phyloP scores from a whole-genome alignment of 1,140 invertebrate species.

The honey bee (Apis mellifera) region DNA sequence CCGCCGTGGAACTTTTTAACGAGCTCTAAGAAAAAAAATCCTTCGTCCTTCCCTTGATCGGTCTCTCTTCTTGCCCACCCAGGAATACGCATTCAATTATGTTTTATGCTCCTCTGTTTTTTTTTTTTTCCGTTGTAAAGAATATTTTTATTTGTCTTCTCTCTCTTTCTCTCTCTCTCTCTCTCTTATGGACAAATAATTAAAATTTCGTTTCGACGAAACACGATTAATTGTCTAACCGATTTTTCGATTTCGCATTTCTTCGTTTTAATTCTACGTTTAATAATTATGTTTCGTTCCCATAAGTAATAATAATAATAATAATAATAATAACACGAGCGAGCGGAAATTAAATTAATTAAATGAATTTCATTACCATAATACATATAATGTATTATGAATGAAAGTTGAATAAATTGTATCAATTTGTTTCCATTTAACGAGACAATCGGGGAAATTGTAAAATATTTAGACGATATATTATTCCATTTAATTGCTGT shows the following conservation, averaged over 20 bases:
- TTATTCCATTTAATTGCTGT: not conserved
- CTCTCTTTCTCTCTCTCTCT: too few relatives aligned
- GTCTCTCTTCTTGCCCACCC: not conserved
- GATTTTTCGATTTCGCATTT: too few relatives aligned
- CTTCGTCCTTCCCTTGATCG: constrained; percentile 34
- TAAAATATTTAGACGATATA: not conserved
- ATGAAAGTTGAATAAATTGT: not conserved
- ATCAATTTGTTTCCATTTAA: not conserved
- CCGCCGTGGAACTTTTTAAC: constrained; percentile 54
- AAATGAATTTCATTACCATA: not conserved
- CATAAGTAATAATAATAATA: too few relatives aligned
- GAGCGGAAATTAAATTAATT: not conserved
- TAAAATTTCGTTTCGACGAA: too few relatives aligned
- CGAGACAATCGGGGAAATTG: not conserved
- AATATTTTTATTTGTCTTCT: not conserved
- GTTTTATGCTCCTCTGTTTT: not conserved
- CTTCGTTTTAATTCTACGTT: too few relatives aligned
- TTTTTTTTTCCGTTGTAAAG: not conserved
- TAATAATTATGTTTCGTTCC: too few relatives aligned
- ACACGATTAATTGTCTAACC: too few relatives aligned
- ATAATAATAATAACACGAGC: too few relatives aligned
- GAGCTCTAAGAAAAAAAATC: constrained; percentile 46
- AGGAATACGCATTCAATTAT: not conserved
- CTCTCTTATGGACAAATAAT: not conserved
- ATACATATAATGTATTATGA: not conserved